phyloP scores from a whole-genome alignment of 2,888 invertebrate genomes.

The Parasteatoda lunata region DNA sequence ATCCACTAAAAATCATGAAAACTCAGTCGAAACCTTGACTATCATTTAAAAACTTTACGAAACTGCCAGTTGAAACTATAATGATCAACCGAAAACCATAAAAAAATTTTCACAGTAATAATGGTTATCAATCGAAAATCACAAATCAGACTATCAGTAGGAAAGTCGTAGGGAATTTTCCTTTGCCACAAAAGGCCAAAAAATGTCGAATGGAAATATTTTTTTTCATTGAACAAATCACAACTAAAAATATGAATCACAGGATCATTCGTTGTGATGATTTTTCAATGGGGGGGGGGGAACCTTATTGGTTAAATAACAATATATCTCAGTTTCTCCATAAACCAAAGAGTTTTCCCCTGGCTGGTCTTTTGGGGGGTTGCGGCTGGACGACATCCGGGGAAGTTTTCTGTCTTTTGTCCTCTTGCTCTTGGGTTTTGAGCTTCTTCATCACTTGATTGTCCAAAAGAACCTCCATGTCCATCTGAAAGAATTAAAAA shows the following conservation, averaged over 20 bases:
- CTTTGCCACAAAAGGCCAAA: neutral
- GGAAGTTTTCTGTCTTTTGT: slow-evolving; percentile 33
- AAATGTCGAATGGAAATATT: neutral
- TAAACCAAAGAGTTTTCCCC: slow-evolving; percentile 62
- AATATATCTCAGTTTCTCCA: slow-evolving; percentile 37
- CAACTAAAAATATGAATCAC: neutral
- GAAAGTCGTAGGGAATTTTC: neutral
- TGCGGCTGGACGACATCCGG: neutral
- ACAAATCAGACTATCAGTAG: neutral
- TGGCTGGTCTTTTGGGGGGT: slow-evolving; percentile 27
- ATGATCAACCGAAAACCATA: too few relatives aligned
- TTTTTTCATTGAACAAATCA: neutral
- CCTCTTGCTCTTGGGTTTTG: slow-evolving; percentile 73
- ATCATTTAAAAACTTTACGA: too few relatives aligned
- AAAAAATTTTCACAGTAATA: too few relatives aligned
- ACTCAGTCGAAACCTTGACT: too few relatives aligned
- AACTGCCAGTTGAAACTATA: too few relatives aligned
- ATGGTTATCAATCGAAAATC: neutral
- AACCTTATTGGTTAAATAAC: neutral
- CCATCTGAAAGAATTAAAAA: slow-evolving; percentile 81
- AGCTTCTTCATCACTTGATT: slow-evolving; percentile 92
- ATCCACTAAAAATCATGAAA: too few relatives aligned
- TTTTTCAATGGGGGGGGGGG: neutral
- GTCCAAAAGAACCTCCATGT: slow-evolving; percentile 93
- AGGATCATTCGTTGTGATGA: neutral